Conservation (phyloP, 2,797 vertebrate genomes). For the Numenius phaeopus region DNA sequence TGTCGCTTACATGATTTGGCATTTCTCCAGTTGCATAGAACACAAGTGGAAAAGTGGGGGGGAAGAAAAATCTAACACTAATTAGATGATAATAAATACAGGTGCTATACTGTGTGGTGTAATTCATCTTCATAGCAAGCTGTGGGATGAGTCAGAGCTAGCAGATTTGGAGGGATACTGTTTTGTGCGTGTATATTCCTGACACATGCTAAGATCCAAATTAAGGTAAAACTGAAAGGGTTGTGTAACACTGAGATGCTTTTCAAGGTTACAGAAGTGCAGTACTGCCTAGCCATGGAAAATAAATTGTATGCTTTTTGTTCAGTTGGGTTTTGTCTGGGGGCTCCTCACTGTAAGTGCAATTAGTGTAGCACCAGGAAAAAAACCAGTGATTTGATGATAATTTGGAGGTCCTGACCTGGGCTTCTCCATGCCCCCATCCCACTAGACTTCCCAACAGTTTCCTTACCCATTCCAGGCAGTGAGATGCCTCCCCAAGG, state of each 20-base stretch:
- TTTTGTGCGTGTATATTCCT: not conserved
- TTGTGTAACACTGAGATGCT: not conserved
- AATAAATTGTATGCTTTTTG: not conserved
- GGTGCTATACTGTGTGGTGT: constrained; percentile 51
- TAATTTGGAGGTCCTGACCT: not conserved
- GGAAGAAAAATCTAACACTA: not conserved
- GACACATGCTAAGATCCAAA: not conserved
- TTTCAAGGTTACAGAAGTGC: not conserved
- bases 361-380: not conserved
- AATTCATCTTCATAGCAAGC: constrained; percentile 35
- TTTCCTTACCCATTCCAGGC: not conserved
- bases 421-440: not conserved
- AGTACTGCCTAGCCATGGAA: not conserved
- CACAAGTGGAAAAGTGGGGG: constrained; percentile 37
- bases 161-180: not conserved
- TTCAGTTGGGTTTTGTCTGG: not conserved
- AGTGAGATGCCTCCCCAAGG: not conserved
- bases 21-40: constrained; percentile 68
- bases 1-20: constrained; percentile 73
- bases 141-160: constrained; percentile 12
- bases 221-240: not conserved
- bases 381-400: not conserved
- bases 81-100: constrained; percentile 76
- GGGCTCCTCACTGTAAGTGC: not conserved
- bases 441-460: not conserved